These are phyloP conservation scores for Clarias gariepinus DNA, from an alignment of 2,113 vertebrate genomes.

Conservation along the genomic window DNA sequence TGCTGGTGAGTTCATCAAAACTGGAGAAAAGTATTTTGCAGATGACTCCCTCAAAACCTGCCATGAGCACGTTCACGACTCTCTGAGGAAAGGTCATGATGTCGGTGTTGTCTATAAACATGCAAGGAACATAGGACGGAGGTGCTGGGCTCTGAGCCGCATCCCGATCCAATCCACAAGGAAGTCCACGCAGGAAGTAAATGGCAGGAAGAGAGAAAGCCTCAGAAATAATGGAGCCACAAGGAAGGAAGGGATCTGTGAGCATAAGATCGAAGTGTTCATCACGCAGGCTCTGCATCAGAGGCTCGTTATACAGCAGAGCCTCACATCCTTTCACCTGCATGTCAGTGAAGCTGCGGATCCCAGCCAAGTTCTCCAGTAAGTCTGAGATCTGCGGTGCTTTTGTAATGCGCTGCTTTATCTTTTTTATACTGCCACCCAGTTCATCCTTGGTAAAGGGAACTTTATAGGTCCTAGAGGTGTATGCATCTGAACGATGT, in stretches of 20 bases:
- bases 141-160: slow-evolving; percentile 77
- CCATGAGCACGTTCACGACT: slow-evolving; percentile 72
- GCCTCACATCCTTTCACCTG: slow-evolving; percentile 62
- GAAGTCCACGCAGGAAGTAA: slow-evolving; percentile 77
- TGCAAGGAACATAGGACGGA: slow-evolving; percentile 73
- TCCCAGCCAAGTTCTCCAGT: slow-evolving; percentile 37
- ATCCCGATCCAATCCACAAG: slow-evolving; percentile 70
- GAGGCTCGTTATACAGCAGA: slow-evolving; percentile 67
- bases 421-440: not conserved
- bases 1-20: slow-evolving; percentile 66
- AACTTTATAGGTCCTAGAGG: slow-evolving; percentile 65
- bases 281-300: slow-evolving; percentile 69
- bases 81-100: slow-evolving; percentile 78
- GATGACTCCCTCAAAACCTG: slow-evolving; percentile 6
- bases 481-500: slow-evolving; percentile 40
- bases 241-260: slow-evolving; percentile 80
- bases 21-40: slow-evolving; percentile 58
- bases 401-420: slow-evolving; percentile 34
- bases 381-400: slow-evolving; percentile 26
- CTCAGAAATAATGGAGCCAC: slow-evolving; percentile 77
- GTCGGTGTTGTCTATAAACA: slow-evolving; percentile 57
- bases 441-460: slow-evolving; percentile 64
- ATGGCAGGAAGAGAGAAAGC: slow-evolving; percentile 76
- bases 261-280: slow-evolving; percentile 76
- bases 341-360: slow-evolving; percentile 59